A percentile compares a stretch with the other conserved stretches of the same genome.
Evolutionary conservation across 2,113 vertebrate species (phyloP).

Genomic region (Festucalex cinctus): DNA sequence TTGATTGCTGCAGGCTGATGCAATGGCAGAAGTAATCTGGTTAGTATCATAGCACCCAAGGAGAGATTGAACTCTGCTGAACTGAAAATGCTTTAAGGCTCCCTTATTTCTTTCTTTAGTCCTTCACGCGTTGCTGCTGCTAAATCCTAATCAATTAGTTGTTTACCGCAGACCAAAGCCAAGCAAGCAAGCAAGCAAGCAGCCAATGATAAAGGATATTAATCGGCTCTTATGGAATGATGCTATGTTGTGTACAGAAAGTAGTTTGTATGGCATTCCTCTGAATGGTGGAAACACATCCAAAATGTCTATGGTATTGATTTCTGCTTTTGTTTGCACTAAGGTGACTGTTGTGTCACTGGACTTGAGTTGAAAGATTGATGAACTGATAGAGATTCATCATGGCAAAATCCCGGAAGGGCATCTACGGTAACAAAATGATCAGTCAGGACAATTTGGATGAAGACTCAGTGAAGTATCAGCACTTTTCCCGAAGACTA

Average conservation of each 20-base stretch:
- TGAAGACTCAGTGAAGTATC: neutral
- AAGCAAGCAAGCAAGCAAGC: neutral
- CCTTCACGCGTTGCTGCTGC: constrained; percentile 37
- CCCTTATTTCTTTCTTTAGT: constrained; percentile 37
- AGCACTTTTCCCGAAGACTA: neutral
- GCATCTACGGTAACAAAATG: neutral
- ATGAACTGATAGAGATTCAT: neutral
- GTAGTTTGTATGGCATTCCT: neutral
- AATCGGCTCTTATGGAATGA: neutral
- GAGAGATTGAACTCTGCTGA: constrained; percentile 48
- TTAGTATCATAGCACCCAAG: constrained; percentile 49
- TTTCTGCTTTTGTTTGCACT: neutral
- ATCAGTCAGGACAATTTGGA: neutral
- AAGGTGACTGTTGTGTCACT: neutral
- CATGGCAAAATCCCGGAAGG: neutral
- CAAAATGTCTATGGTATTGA: neutral
- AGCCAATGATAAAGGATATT: neutral
- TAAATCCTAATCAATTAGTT: constrained; percentile 40
- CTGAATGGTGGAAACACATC: neutral
- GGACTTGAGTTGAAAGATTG: neutral
- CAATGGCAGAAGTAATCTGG: constrained; percentile 59
- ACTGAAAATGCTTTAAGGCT: constrained; percentile 47
- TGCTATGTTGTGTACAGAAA: neutral
- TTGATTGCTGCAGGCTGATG: constrained; percentile 57
- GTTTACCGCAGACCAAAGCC: neutral